phyloP scores from a whole-genome alignment of 1,140 invertebrate species.

The Campoletis sonorensis region DNA sequence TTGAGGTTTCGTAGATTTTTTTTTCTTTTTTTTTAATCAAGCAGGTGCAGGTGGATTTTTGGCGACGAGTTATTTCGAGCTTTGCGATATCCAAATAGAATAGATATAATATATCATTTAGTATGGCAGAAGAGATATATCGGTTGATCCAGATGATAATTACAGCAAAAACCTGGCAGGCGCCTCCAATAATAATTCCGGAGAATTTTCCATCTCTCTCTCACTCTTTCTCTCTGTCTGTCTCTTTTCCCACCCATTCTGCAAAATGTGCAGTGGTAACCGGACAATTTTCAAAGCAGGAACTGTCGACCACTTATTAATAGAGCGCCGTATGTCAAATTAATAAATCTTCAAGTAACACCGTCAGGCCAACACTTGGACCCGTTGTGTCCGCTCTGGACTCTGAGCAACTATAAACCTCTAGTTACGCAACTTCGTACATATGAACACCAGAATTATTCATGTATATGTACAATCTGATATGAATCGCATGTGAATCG shows the following conservation, averaged over 20 bases:
- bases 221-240: constrained; percentile 13
- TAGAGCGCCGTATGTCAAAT: constrained; percentile 56
- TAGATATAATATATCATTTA: constrained; percentile 40
- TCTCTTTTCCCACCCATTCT: not conserved
- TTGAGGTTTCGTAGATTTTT: not conserved
- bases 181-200: constrained; percentile 34
- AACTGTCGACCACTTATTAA: constrained; percentile 55
- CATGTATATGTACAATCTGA: not conserved
- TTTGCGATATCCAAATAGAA: not conserved
- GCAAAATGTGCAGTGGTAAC: constrained; percentile 30
- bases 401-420: not conserved
- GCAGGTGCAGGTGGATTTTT: not conserved
- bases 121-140: constrained; percentile 46
- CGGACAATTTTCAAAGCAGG: constrained; percentile 51
- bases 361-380: constrained; percentile 31
- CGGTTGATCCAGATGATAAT: constrained; percentile 55
- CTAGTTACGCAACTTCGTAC: constrained; percentile 31
- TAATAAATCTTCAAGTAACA: constrained; percentile 52
- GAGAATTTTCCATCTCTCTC: not conserved
- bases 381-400: constrained; percentile 43
- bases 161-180: constrained; percentile 37
- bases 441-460: not conserved
- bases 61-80: not conserved
- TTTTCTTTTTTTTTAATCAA: not conserved
- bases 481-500: constrained; percentile 19